phyloP scores from a whole-genome alignment of 2,113 vertebrate species.

The Maccullochella peelii region DNA sequence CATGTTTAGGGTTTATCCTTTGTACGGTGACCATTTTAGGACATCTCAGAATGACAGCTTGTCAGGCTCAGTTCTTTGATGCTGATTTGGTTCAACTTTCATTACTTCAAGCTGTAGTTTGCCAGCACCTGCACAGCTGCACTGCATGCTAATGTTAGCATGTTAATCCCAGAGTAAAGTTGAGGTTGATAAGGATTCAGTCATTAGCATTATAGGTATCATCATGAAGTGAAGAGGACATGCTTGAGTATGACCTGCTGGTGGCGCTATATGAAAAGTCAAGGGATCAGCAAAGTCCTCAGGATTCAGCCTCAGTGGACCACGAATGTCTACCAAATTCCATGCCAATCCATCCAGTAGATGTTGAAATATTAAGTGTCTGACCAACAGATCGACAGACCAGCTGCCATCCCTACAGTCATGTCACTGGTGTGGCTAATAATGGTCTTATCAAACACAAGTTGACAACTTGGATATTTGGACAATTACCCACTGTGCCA shows the following conservation, averaged over 20 bases:
- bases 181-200: neutral
- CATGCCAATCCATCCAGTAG: neutral
- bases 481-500: neutral
- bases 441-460: neutral
- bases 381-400: neutral
- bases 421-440: neutral
- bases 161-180: neutral
- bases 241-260: neutral
- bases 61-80: neutral
- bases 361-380: neutral
- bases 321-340: neutral
- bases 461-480: constrained; percentile 15
- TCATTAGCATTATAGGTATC: neutral
- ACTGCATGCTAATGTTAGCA: constrained; percentile 36
- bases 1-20: neutral
- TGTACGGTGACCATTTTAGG: neutral
- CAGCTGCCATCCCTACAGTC: neutral
- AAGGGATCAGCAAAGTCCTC: constrained; percentile 9
- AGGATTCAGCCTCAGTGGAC: constrained; percentile 4
- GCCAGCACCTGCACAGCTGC: neutral
- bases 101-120: neutral
- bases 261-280: neutral
- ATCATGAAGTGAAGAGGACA: neutral
- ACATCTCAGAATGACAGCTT: neutral
- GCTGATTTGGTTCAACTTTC: neutral